These are phyloP conservation scores for Gambelia wislizenii DNA, from an alignment of 2,797 vertebrate species.

Conservation along the genomic window DNA sequence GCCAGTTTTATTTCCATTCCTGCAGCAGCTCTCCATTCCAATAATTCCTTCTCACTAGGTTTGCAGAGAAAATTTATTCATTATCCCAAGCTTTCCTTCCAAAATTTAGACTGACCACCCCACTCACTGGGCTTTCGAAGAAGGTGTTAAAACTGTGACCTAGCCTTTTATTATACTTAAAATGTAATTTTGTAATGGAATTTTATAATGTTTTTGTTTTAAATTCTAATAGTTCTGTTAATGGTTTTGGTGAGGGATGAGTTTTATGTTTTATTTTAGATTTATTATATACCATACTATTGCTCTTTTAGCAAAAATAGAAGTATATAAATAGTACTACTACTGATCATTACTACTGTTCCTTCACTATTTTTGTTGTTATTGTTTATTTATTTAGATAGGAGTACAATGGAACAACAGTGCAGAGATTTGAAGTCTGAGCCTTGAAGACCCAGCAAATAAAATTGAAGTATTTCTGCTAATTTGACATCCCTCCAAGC, in stretches of 20 bases:
- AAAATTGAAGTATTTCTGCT: neutral
- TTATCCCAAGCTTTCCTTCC: neutral
- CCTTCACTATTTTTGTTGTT: too few relatives aligned
- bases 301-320: neutral
- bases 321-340: neutral
- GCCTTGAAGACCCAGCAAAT: neutral
- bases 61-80: neutral
- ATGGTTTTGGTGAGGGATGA: neutral
- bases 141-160: too few relatives aligned
- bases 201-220: neutral
- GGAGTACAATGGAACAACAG: neutral
- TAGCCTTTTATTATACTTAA: too few relatives aligned
- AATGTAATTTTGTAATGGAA: too few relatives aligned
- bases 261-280: neutral
- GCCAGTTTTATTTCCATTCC: neutral
- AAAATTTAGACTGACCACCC: neutral
- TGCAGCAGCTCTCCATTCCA: neutral
- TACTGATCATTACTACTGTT: too few relatives aligned
- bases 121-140: too few relatives aligned
- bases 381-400: neutral
- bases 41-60: constrained; percentile 14
- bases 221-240: neutral
- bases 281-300: neutral
- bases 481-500: neutral
- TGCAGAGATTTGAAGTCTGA: neutral